These are phyloP conservation scores for Protobothrops flavoviridis DNA, from an alignment of 2,113 vertebrate genomes.

Conservation along the genomic window DNA sequence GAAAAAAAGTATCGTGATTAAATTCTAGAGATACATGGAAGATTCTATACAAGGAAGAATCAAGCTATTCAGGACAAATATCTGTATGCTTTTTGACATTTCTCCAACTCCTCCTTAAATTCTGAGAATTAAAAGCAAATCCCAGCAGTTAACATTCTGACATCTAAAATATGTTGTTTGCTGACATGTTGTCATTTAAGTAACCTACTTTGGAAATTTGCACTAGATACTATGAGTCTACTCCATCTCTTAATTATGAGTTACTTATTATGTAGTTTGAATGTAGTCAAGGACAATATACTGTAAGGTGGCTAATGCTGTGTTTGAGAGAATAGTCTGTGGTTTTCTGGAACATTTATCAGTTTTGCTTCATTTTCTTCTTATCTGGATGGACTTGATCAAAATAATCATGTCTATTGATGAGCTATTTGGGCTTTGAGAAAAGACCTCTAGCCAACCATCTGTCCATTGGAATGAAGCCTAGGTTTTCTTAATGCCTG, in stretches of 20 bases:
- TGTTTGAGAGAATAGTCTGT: not conserved
- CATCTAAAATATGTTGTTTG: not conserved
- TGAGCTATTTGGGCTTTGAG: conserved; percentile 20
- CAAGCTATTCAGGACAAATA: not conserved
- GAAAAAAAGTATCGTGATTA: not conserved
- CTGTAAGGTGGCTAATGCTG: not conserved
- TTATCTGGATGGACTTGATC: conserved; percentile 12
- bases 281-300: not conserved
- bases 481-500: not conserved
- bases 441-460: conserved; percentile 24
- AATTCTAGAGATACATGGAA: not conserved
- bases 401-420: conserved; percentile 29
- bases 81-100: not conserved
- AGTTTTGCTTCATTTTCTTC: not conserved
- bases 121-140: not conserved
- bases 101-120: not conserved
- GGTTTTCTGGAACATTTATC: not conserved
- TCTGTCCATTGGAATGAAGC: conserved; percentile 23
- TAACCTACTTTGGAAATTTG: not conserved
- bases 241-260: not conserved
- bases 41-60: not conserved
- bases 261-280: not conserved
- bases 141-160: not conserved
- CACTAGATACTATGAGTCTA: not conserved
- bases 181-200: not conserved